phyloP scores from a whole-genome alignment of 2,113 vertebrate genomes.

The Alouatta palliata region DNA sequence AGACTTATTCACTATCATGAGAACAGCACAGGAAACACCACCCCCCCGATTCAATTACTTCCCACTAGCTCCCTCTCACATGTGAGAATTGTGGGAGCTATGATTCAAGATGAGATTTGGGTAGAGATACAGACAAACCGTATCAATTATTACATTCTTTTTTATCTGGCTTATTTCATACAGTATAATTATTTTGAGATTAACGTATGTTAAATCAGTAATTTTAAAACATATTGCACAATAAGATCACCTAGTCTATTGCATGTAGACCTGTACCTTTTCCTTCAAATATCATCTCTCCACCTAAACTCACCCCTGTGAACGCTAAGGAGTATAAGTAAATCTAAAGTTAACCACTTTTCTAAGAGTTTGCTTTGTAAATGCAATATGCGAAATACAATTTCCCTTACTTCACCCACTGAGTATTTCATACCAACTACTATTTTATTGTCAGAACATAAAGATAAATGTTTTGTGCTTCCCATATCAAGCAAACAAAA shows the following conservation, averaged over 20 bases:
- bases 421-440: constrained; percentile 11
- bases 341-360: constrained; percentile 25
- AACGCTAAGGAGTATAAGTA: background rate
- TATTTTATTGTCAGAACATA: constrained; percentile 47
- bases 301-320: background rate
- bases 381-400: background rate
- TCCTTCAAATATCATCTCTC: background rate
- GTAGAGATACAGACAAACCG: no score
- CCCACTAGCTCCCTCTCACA: no score
- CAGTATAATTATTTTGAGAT: background rate
- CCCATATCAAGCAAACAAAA: constrained; percentile 59
- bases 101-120: no score
- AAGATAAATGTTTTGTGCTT: constrained; percentile 54
- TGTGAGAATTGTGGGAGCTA: no score
- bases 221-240: background rate
- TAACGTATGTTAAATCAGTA: background rate
- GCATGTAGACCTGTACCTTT: background rate
- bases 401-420: background rate
- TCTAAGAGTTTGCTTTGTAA: background rate
- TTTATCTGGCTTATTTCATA: background rate
- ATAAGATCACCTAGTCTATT: background rate
- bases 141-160: background rate
- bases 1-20: no score
- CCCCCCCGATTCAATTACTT: no score
- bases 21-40: no score